phyloP scores from a whole-genome alignment of 1,140 invertebrate genomes.

The Drosophila melanica region DNA sequence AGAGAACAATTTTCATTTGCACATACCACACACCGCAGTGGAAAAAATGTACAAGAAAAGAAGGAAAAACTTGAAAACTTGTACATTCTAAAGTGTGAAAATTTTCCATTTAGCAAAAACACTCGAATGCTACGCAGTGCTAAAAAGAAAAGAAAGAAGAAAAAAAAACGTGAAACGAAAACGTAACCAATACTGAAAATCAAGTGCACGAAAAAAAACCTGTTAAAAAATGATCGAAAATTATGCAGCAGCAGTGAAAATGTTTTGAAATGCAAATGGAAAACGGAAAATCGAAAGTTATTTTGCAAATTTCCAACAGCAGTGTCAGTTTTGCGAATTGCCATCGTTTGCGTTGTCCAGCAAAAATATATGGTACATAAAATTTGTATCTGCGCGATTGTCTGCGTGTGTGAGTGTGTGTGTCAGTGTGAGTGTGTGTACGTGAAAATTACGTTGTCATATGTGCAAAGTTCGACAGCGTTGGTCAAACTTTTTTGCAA shows the following conservation, averaged over 20 bases:
- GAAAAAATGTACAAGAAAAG: conserved; percentile 57
- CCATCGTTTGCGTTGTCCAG: conserved; percentile 43
- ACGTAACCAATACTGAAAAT: conserved; percentile 41
- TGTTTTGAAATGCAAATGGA: conserved; percentile 18
- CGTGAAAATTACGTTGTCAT: conserved; percentile 78
- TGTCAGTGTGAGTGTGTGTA: conserved; percentile 32
- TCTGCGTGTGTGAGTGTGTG: conserved; percentile 10
- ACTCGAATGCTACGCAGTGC: conserved; percentile 21
- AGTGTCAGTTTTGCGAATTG: conserved; percentile 51
- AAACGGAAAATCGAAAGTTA: conserved; percentile 35
- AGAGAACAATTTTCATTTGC: conserved; percentile 55
- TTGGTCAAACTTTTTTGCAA: conserved; percentile 44
- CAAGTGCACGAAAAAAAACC: conserved; percentile 37
- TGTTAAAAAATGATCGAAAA: conserved; percentile 31
- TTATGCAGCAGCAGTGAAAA: conserved; percentile 47
- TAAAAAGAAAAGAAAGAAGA: conserved; percentile 14
- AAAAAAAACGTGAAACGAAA: conserved; percentile 26
- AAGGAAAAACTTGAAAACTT: conserved; percentile 57
- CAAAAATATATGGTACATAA: conserved; percentile 78
- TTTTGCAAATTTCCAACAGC: conserved; percentile 61
- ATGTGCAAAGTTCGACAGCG: conserved; percentile 71
- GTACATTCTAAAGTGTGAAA: conserved; percentile 49
- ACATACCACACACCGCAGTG: conserved; percentile 42
- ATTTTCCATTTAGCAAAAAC: conserved; percentile 46
- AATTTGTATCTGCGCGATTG: conserved; percentile 53